Evolutionary conservation across 2,113 vertebrate genomes (phyloP), one percentile per base, ranked within the genome.

Genomic region (Cyphomyrus plagiostoma): DNA sequence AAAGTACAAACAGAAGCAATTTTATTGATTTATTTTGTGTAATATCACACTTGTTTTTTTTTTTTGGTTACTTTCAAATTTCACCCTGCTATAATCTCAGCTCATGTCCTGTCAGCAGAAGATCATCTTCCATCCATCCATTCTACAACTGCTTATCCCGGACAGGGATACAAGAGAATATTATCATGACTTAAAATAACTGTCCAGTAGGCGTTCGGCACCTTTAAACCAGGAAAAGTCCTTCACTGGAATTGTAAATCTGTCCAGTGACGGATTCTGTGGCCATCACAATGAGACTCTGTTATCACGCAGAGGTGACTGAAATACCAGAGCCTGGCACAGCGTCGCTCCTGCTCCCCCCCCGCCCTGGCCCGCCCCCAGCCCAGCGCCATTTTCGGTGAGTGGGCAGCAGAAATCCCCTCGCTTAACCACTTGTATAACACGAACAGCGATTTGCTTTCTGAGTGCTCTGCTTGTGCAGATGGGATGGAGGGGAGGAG

Each of bases 361-460:
- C 39, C 30, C 0, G 0, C 11, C n/a, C n/a, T n/a, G n/a, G n/a
- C n/a, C n/a, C n/a, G n/a, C n/a, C n/a, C n/a, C n/a, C n/a, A n/a
- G n/a, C 84, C 45, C 30, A n/a, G n/a, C 8, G n/a, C 49, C n/a
- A 7, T 46, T 39, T 70, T 50, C 15, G n/a, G 39, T 56, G 88
- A 11, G 48, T 30, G 66, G 48, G 48, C 48, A 48, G 45, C 19
- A 84, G 19, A 84, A 49, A 46, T 84, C 45, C 42, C 42, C 39
- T 35, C 53, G 11, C 84, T n/a, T 77, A 50, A 86, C 50, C 90
- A 21, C n/a, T 91, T 87, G 74, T 7, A 45, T 62, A 89, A 92
- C 92, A 92, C 90, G 91, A 89, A 92, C 91, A 90, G 49, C 90
- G 83, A 35, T 77, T 77, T 70, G 26, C 26, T 86, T 84, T 50